Evolutionary conservation across 2,113 vertebrate genomes (phyloP).

Genomic region (Muntiacus reevesi): DNA sequence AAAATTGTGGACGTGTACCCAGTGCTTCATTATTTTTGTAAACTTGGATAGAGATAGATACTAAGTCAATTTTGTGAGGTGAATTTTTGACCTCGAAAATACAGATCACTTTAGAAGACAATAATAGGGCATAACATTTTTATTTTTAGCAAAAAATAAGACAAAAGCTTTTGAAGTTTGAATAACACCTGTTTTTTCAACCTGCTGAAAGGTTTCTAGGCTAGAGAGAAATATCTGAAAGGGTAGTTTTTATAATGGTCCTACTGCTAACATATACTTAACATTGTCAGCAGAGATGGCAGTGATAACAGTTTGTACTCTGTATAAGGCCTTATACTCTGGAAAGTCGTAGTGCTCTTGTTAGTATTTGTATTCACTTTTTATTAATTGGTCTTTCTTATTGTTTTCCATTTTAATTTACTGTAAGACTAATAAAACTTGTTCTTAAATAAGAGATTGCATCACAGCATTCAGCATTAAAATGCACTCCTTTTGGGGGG

Average conservation of each 20-base stretch:
- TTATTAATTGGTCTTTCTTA: constrained; percentile 63
- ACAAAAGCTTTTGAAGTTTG: constrained; percentile 29
- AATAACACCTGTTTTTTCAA: constrained; percentile 44
- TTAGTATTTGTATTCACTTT: constrained; percentile 58
- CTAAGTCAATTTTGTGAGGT: not conserved
- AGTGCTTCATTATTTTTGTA: constrained; percentile 50
- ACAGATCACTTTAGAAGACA: constrained; percentile 36
- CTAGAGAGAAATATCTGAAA: constrained; percentile 24
- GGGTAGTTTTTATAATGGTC: constrained; percentile 32
- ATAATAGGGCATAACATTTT: constrained; percentile 29
- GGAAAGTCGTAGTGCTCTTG: constrained; percentile 34
- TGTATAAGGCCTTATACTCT: not conserved
- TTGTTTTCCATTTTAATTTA: constrained; percentile 70
- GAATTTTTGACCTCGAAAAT: constrained; percentile 52
- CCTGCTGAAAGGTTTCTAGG: constrained; percentile 50
- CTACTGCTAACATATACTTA: not conserved
- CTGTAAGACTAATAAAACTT: constrained; percentile 67
- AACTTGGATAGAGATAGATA: constrained; percentile 53
- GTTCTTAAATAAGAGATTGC: constrained; percentile 64
- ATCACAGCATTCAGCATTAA: constrained; percentile 59
- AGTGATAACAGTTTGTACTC: not conserved
- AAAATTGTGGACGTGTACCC: constrained; percentile 56
- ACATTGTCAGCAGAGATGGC: not conserved
- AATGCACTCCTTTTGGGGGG: constrained; percentile 63
- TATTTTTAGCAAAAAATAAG: constrained; percentile 39